A percentile compares a stretch with the other conserved stretches of the same genome.
phyloP scores from a whole-genome alignment of 2,888 invertebrate genomes.

The Craniophora ligustri region DNA sequence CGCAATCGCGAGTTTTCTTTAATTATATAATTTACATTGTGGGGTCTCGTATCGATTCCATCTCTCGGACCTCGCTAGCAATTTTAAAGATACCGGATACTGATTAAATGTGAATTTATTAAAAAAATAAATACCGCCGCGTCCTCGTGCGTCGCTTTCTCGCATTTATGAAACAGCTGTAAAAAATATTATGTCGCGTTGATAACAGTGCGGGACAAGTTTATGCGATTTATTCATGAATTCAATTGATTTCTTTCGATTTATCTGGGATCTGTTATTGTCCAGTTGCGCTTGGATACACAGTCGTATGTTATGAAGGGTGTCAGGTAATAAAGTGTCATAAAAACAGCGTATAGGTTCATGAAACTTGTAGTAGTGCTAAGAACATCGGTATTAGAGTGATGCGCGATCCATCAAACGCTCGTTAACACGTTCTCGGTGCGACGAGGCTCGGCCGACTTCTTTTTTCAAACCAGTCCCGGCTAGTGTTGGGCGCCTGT shows the following conservation, averaged over 20 bases:
- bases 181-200: conserved; percentile 81
- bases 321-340: conserved; percentile 66
- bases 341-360: conserved; percentile 68
- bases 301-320: conserved; percentile 59
- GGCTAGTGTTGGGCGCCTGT: conserved; percentile 77
- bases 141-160: conserved; percentile 66
- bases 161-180: conserved; percentile 70
- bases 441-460: conserved; percentile 60
- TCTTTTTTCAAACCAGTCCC: conserved; percentile 71
- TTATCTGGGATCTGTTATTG: conserved; percentile 74
- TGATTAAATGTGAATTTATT: conserved; percentile 81
- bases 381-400: conserved; percentile 74
- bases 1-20: conserved; percentile 80
- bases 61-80: conserved; percentile 76
- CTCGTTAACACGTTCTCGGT: conserved; percentile 82
- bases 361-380: conserved; percentile 69
- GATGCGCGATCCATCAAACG: conserved; percentile 82
- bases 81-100: conserved; percentile 80
- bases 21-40: conserved; percentile 86
- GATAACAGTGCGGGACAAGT: conserved; percentile 75
- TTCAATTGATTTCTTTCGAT: conserved; percentile 82
- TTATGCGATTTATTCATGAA: conserved; percentile 84
- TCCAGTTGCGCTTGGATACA: conserved; percentile 47
- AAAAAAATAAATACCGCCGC: conserved; percentile 71
- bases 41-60: conserved; percentile 75